phyloP scores from a whole-genome alignment of 1,140 invertebrate genomes.

The Monochamus saltuarius region DNA sequence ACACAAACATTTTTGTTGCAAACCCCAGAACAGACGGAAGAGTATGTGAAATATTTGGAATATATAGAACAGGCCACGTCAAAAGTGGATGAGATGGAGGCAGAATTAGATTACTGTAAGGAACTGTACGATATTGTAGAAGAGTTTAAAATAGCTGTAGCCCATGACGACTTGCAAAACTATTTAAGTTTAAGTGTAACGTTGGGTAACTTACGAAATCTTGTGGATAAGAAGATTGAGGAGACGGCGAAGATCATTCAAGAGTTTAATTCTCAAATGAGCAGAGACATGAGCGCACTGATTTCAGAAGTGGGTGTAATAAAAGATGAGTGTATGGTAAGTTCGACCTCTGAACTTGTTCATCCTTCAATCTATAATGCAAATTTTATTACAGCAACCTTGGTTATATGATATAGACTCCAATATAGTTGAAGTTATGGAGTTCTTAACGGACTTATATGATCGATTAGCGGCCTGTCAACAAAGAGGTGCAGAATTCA shows the following conservation, averaged over 20 bases:
- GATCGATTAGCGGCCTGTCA: conserved; percentile 63
- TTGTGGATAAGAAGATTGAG: conserved; percentile 59
- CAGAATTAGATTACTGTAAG: conserved; percentile 66
- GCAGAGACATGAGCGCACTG: conserved; percentile 63
- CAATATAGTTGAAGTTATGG: conserved; percentile 62
- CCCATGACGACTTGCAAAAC: conserved; percentile 42
- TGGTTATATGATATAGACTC: conserved; percentile 74
- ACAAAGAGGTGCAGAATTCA: conserved; percentile 66
- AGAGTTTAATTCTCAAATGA: conserved; percentile 60
- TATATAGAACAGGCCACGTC: conserved; percentile 66
- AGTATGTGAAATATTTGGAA: conserved; percentile 67
- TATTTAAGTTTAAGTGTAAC: conserved; percentile 52
- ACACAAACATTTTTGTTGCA: conserved; percentile 62
- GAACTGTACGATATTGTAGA: conserved; percentile 73
- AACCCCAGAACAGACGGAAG: conserved; percentile 62
- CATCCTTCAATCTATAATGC: too few relatives aligned
- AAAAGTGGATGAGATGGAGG: conserved; percentile 65
- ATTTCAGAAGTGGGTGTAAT: conserved; percentile 68
- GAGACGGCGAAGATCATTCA: conserved; percentile 57
- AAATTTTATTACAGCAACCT: conserved; percentile 59
- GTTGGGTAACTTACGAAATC: conserved; percentile 54
- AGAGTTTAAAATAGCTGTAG: conserved; percentile 63
- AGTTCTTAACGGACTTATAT: conserved; percentile 62
- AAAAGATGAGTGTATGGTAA: conserved; percentile 62
- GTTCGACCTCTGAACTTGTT: too few relatives aligned